phyloP scores from a whole-genome alignment of 2,888 invertebrate genomes.

The Troides helena region DNA sequence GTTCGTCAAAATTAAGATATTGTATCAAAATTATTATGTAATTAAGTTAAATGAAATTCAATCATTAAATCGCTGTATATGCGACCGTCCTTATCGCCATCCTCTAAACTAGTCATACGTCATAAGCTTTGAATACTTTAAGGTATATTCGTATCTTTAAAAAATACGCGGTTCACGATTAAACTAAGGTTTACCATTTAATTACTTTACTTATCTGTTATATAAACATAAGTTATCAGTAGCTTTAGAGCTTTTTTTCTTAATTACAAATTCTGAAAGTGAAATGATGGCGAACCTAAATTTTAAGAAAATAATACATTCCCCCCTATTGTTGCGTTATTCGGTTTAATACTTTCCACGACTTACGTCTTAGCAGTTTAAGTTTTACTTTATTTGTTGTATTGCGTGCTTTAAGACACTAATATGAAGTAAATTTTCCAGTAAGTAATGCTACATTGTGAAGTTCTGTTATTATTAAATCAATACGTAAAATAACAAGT shows the following conservation, averaged over 20 bases:
- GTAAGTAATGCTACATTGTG: constrained; percentile 67
- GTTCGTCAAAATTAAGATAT: constrained; percentile 69
- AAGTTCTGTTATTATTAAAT: constrained; percentile 62
- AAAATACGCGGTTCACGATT: constrained; percentile 51
- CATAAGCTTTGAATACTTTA: constrained; percentile 64
- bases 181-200: constrained; percentile 34
- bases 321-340: neutral
- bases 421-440: constrained; percentile 67
- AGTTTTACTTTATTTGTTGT: constrained; percentile 42
- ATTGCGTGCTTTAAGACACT: constrained; percentile 71
- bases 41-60: constrained; percentile 58
- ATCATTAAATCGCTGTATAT: constrained; percentile 68
- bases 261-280: neutral
- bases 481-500: constrained; percentile 57
- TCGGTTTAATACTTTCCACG: neutral
- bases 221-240: neutral
- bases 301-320: neutral
- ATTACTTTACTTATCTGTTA: neutral
- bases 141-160: constrained; percentile 50
- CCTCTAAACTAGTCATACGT: constrained; percentile 78
- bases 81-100: constrained; percentile 80
- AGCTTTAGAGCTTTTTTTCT: neutral
- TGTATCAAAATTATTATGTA: constrained; percentile 63
- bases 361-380: neutral
- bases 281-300: neutral